A percentile compares a stretch with the other conserved stretches of the same genome.
phyloP scores from a whole-genome alignment of 2,113 vertebrate species.

The Phaethornis superciliosus region DNA sequence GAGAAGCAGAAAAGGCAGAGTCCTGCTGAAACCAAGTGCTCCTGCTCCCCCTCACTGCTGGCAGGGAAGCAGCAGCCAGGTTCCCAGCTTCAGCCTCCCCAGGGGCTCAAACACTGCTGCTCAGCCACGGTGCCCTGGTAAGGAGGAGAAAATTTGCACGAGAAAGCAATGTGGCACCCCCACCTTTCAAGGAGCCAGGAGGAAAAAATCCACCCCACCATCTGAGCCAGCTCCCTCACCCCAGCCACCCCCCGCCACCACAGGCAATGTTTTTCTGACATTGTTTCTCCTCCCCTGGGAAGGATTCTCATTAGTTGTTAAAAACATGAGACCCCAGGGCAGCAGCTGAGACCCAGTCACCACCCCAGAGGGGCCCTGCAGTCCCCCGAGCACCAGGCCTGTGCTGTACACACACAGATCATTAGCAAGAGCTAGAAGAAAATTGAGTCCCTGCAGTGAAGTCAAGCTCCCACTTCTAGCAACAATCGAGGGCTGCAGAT shows the following conservation, averaged over 20 bases:
- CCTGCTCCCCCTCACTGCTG: too few relatives aligned
- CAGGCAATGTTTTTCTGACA: background rate
- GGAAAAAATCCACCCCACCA: rapidly evolving
- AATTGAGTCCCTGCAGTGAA: rapidly evolving
- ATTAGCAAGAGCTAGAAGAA: background rate
- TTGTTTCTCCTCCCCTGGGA: rapidly evolving
- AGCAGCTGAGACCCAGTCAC: background rate
- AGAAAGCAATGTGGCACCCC: rapidly evolving
- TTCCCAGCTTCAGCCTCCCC: too few relatives aligned
- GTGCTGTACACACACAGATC: rapidly evolving
- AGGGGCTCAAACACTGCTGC: background rate
- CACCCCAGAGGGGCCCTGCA: background rate
- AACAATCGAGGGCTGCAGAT: background rate
- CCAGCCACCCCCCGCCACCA: background rate
- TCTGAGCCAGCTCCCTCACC: background rate
- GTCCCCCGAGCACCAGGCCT: background rate
- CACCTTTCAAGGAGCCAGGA: rapidly evolving
- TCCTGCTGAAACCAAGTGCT: rapidly evolving
- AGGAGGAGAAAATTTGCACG: background rate
- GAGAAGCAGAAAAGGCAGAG: background rate
- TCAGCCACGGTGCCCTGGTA: background rate
- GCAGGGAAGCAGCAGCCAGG: too few relatives aligned
- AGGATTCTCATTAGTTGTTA: background rate
- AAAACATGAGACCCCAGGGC: background rate
- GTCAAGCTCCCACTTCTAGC: rapidly evolving